Percentiles rank a stretch among this genome's conserved stretches.
phyloP scores from a whole-genome alignment of 2,888 invertebrate species.

The Deroplatys truncata region DNA sequence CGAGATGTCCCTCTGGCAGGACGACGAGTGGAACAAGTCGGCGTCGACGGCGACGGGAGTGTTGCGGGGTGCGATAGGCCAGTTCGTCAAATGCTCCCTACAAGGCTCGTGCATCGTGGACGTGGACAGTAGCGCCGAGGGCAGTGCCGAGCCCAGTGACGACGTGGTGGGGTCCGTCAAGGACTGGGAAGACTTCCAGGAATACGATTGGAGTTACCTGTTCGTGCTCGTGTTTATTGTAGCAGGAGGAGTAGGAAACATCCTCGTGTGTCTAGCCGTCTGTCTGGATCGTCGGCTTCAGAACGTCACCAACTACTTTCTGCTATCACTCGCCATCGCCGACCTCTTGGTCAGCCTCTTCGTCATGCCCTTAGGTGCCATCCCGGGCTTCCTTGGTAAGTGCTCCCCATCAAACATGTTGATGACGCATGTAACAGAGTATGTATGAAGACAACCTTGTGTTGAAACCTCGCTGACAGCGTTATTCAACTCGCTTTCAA shows the following conservation, averaged over 20 bases:
- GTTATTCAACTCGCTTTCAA: no score
- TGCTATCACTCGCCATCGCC: constrained; percentile 88
- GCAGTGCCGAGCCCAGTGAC: not conserved
- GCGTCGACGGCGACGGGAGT: not conserved
- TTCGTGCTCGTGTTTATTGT: constrained; percentile 81
- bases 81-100: not conserved
- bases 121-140: not conserved
- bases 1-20: not conserved
- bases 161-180: not conserved
- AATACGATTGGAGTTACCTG: constrained; percentile 77
- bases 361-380: constrained; percentile 94
- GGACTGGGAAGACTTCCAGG: not conserved
- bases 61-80: not conserved
- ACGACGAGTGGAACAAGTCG: not conserved
- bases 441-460: no score
- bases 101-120: not conserved
- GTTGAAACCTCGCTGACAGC: no score
- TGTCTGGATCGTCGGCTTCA: constrained; percentile 84
- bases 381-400: constrained; percentile 91
- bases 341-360: constrained; percentile 89
- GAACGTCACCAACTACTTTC: constrained; percentile 94
- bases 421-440: no score
- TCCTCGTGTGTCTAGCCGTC: constrained; percentile 90
- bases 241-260: constrained; percentile 86
- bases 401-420: constrained; percentile 18